These are phyloP conservation scores for Hemaris fuciformis DNA, from an alignment of 2,888 invertebrate species.

Conservation along the genomic window DNA sequence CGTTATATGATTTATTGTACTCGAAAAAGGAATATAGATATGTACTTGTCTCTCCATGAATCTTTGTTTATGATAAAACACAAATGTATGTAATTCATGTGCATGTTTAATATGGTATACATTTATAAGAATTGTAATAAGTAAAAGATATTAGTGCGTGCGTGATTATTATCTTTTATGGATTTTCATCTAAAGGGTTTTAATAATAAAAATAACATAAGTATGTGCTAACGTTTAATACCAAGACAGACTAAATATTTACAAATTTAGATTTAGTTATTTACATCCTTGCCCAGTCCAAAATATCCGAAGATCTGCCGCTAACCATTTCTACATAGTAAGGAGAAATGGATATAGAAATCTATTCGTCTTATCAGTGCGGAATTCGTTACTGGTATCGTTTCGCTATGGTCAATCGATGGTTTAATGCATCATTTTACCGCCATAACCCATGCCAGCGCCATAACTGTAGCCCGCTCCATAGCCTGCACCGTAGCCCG, in stretches of 20 bases:
- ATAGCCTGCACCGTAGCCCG: too few relatives aligned
- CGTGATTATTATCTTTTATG: too few relatives aligned
- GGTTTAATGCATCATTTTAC: constrained; percentile 32
- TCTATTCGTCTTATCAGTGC: constrained; percentile 46
- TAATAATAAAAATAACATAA: constrained; percentile 15
- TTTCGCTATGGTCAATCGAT: constrained; percentile 15
- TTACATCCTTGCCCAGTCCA: constrained; percentile 54
- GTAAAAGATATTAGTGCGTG: too few relatives aligned
- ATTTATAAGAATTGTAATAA: too few relatives aligned
- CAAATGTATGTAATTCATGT: too few relatives aligned
- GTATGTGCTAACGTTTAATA: constrained; percentile 48
- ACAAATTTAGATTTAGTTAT: constrained; percentile 41
- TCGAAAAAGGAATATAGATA: too few relatives aligned
- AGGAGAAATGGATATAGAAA: constrained; percentile 69
- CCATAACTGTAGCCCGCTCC: constrained; percentile 33
- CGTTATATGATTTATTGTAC: too few relatives aligned
- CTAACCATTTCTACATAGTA: constrained; percentile 64
- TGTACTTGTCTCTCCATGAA: too few relatives aligned
- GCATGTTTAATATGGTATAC: too few relatives aligned
- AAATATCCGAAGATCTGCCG: constrained; percentile 59
- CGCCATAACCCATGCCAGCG: constrained; percentile 26
- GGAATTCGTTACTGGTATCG: constrained; percentile 34
- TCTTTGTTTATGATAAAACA: too few relatives aligned
- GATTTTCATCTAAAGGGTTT: too few relatives aligned
- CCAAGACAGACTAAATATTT: constrained; percentile 40